These are phyloP conservation scores for Montipora capricornis DNA, from an alignment of 64 coral and sea anemone species.

Conservation along the genomic window DNA sequence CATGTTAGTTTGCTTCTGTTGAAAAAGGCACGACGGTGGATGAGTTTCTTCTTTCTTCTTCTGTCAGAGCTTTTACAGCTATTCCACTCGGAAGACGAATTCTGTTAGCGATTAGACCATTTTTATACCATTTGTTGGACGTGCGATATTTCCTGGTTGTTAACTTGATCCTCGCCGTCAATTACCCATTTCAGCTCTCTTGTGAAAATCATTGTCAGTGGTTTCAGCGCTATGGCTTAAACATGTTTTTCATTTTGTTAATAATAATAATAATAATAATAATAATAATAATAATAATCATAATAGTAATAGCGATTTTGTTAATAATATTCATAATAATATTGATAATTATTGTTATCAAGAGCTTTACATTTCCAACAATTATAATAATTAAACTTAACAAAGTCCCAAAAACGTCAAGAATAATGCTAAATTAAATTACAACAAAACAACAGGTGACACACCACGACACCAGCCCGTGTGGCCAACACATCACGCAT, in stretches of 20 bases:
- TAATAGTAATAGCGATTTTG: no score
- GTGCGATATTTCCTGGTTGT: neutral
- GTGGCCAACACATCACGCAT: no score
- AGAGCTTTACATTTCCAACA: no score
- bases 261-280: no score
- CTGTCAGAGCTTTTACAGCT: neutral
- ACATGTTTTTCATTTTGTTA: neutral
- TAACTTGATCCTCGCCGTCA: neutral
- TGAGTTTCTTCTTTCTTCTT: neutral
- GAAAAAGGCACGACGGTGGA: neutral
- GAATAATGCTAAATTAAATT: no score
- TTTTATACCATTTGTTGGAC: neutral
- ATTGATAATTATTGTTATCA: no score
- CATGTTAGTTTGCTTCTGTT: neutral
- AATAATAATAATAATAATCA: no score
- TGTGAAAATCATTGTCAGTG: neutral
- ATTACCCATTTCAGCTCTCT: neutral
- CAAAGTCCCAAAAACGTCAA: no score
- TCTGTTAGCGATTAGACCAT: neutral
- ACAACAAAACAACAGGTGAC: no score
- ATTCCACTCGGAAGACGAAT: neutral
- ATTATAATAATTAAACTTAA: no score
- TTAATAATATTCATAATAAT: no score
- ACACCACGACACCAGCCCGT: no score
- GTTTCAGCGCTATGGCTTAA: neutral